phyloP scores from a whole-genome alignment of 2,797 vertebrate genomes.

The Eospalax fontanierii region DNA sequence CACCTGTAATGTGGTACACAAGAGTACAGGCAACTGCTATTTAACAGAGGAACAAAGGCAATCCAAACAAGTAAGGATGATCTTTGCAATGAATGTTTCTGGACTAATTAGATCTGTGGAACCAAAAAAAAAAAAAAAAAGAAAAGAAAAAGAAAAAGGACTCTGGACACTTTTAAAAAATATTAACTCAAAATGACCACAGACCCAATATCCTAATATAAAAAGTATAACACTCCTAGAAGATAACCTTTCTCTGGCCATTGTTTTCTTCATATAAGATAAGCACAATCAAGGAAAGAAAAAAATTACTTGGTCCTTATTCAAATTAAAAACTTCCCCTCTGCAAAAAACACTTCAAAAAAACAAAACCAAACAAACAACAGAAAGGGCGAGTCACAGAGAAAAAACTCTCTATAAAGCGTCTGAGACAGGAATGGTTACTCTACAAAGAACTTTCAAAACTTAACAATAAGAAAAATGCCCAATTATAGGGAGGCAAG shows the following conservation, averaged over 20 bases:
- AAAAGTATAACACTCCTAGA: slow-evolving; percentile 42
- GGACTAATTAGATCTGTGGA: not conserved
- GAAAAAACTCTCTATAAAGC: slow-evolving; percentile 36
- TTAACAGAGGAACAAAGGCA: slow-evolving; percentile 32
- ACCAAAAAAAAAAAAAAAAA: not conserved
- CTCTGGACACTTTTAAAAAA: not conserved
- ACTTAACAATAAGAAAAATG: slow-evolving; percentile 9
- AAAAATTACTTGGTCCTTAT: not conserved
- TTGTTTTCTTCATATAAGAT: not conserved
- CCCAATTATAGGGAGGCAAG: not conserved
- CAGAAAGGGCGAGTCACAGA: slow-evolving; percentile 4
- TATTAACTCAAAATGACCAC: not conserved
- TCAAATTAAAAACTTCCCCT: slow-evolving; percentile 43
- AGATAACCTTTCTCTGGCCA: not conserved
- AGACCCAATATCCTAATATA: not conserved
- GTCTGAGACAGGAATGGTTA: slow-evolving; percentile 12
- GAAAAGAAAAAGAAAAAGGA: not conserved
- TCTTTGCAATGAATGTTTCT: slow-evolving; percentile 40
- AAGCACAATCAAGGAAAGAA: slow-evolving; percentile 11
- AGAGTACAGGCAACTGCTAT: not conserved
- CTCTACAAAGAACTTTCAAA: not conserved
- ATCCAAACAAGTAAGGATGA: not conserved
- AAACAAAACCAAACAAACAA: too few relatives aligned
- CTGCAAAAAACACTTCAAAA: not conserved
- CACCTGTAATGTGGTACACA: too few relatives aligned